Evolutionary conservation across 1,140 invertebrate genomes (phyloP), one percentile per base, ranked within the genome.

Genomic region (Plutomurus gul): DNA sequence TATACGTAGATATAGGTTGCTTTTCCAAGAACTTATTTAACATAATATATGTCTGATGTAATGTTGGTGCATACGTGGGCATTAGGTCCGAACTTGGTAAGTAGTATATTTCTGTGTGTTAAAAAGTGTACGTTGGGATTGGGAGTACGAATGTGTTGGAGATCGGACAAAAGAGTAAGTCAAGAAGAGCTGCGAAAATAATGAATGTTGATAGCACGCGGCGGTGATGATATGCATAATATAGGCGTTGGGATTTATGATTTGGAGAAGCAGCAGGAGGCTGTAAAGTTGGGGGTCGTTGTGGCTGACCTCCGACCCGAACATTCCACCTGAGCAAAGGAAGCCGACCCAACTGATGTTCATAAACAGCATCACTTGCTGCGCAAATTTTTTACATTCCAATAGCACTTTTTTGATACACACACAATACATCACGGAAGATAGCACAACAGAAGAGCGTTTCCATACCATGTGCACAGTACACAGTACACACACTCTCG

Each of bases 381-480:
- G 82, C 82, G 80, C 82, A 81, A 83, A 83, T 83, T 83, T 83
- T 81, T 81, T 76, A 83, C 71, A 81, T 81, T 83, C 80, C 56
- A 60, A 74, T 47, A 65, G 25, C n/a, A 65, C 56, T 65, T 65
- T 65, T 65, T 65, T 33, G 22, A 65, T 65, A 65, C 56, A 65
- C 56, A 65, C 27, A 65, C 27, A 65, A 13, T 30, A 65, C 56
- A 65, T 65, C 39, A 43, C 7, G n/a, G 7, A 25, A 51, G 20
- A 51, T 51, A 51, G 20, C 20, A 51, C 0, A 33, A 36, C 27
- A 65, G 56, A 65, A n/a, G 39, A 73, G 10, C 22, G 37, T 20
- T 40, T 47, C 72, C 16, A 13, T 46, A 36, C 20, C 39, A 76
- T 76, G 33, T 65, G 51, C 51, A 56, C 49, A 51, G 18, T 33